Evolutionary conservation across 2,797 vertebrate species (phyloP).

Genomic region (Gadopsis bispinosus): DNA sequence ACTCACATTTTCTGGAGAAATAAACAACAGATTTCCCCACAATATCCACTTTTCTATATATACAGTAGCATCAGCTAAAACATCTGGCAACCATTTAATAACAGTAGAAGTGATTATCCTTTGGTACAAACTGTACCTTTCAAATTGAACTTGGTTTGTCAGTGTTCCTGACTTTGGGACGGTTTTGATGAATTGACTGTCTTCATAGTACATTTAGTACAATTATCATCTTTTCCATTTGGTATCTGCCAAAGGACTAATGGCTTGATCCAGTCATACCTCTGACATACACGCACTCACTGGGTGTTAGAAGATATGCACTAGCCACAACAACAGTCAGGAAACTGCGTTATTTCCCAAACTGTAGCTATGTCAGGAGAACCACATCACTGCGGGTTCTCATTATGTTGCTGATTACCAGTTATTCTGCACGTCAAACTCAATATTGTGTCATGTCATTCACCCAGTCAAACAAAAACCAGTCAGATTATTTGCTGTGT

Average conservation of each 20-base stretch:
- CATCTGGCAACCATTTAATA: conserved; percentile 11
- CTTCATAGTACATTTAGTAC: conserved; percentile 16
- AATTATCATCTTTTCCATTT: conserved; percentile 47
- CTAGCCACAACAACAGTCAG: background rate
- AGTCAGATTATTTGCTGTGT: conserved; percentile 56
- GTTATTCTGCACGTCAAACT: conserved; percentile 60
- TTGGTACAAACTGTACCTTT: conserved; percentile 10
- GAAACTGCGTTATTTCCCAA: conserved; percentile 34
- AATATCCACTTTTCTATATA: conserved; percentile 1
- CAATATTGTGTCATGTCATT: conserved; percentile 64
- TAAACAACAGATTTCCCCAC: conserved; percentile 6
- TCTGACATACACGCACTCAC: conserved; percentile 22
- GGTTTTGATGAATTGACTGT: conserved; percentile 35
- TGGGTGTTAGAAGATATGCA: conserved; percentile 17
- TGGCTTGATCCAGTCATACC: conserved; percentile 21
- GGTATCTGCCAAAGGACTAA: conserved; percentile 45
- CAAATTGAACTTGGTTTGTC: conserved; percentile 10
- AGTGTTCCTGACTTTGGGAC: conserved; percentile 18
- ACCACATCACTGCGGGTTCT: conserved; percentile 42
- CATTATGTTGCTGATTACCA: conserved; percentile 67
- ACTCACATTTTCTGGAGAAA: conserved; percentile 32
- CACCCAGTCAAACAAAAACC: conserved; percentile 50
- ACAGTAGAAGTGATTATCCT: background rate
- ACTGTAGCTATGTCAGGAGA: conserved; percentile 35
- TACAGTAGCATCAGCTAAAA: background rate